phyloP scores from a whole-genome alignment of 2,888 invertebrate species.

The Trichacis sp. region DNA sequence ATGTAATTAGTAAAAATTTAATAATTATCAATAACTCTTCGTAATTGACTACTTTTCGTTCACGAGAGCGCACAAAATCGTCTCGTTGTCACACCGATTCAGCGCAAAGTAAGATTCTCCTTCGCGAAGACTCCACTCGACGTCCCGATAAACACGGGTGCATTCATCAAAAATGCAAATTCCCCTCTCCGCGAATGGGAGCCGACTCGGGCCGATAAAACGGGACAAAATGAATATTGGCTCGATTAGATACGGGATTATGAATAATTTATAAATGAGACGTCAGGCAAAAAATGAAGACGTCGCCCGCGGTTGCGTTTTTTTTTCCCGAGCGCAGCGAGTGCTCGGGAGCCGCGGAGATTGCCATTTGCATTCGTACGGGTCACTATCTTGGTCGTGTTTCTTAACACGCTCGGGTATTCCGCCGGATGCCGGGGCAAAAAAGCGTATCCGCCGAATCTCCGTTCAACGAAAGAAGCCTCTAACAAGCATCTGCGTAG shows the following conservation, averaged over 20 bases:
- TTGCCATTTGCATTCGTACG: constrained; percentile 42
- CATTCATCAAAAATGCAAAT: neutral
- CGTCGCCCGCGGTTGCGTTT: constrained; percentile 28
- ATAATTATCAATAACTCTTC: too few species aligned
- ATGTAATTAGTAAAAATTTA: too few species aligned
- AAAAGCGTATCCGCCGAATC: constrained; percentile 44
- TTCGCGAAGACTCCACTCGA: too few species aligned
- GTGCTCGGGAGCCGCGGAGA: constrained; percentile 21
- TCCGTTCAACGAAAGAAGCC: constrained; percentile 40
- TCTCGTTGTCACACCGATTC: too few species aligned
- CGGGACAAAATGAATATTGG: constrained; percentile 26
- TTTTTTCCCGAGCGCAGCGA: constrained; percentile 27
- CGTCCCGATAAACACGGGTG: neutral
- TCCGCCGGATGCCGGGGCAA: constrained; percentile 37
- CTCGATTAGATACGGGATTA: constrained; percentile 19
- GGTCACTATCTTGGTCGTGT: constrained; percentile 42
- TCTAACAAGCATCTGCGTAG: constrained; percentile 42
- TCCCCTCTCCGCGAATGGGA: neutral
- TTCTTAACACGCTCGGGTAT: constrained; percentile 40
- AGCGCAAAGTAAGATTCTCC: too few species aligned
- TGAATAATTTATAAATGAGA: constrained; percentile 40
- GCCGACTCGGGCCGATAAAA: neutral
- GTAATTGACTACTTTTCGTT: too few species aligned
- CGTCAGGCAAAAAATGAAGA: constrained; percentile 10
- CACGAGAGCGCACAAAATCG: too few species aligned